Evolutionary conservation across 1,140 invertebrate genomes (phyloP).

Genomic region (Microplitis mediator): DNA sequence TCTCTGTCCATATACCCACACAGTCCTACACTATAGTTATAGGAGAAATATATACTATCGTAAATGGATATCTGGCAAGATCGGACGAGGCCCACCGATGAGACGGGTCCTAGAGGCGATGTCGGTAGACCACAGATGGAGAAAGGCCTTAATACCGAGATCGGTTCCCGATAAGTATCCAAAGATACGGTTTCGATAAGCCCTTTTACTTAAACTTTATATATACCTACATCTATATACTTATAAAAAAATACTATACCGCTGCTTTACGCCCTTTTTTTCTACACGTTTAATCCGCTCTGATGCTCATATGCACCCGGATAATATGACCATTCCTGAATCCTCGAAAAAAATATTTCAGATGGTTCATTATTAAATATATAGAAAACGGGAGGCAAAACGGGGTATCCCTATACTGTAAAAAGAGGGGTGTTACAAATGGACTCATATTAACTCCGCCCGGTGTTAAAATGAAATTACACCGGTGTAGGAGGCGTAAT

Average conservation of each 20-base stretch:
- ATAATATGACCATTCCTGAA: neutral
- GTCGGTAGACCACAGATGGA: slow-evolving; percentile 45
- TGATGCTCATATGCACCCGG: neutral
- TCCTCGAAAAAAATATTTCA: neutral
- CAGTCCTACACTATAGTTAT: neutral
- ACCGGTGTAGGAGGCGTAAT: no score
- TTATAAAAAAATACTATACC: slow-evolving; percentile 4
- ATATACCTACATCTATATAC: slow-evolving; percentile 25
- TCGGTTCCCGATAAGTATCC: slow-evolving; percentile 39
- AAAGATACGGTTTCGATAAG: slow-evolving; percentile 48
- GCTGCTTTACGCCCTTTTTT: neutral
- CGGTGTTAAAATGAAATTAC: no score
- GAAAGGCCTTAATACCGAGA: slow-evolving; percentile 49
- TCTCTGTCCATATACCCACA: neutral
- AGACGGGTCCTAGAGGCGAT: slow-evolving; percentile 15
- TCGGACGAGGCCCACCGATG: slow-evolving; percentile 6
- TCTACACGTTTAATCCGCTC: neutral
- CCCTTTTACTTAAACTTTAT: slow-evolving; percentile 50
- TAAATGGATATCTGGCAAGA: slow-evolving; percentile 41
- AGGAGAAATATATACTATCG: slow-evolving; percentile 36
- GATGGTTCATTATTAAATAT: neutral
- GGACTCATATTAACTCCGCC: no score
- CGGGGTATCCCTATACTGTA: neutral
- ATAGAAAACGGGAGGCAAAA: neutral
- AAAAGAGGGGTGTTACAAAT: no score